Base-by-base conservation (phyloP, 2,888 invertebrate species). In the Melangyna quadrimaculata region DNA sequence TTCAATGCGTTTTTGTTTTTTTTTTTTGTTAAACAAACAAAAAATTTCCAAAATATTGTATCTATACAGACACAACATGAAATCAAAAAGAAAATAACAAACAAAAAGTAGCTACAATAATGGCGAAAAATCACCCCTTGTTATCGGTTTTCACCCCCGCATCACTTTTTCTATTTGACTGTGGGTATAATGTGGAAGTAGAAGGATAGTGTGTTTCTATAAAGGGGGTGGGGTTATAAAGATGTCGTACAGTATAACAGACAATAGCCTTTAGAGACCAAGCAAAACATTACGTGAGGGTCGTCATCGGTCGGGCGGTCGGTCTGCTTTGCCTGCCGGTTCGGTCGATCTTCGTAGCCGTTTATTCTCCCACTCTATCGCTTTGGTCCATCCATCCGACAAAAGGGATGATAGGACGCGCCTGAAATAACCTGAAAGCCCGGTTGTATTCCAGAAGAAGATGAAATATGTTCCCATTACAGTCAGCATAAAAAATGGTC, bases 41-140 rank as follows among this genome's bases (percentile, higher is more conserved):
- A 87, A 78, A 67, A 29, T 45, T 51, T 43, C 32, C 48, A 81
- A 59, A 69, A 86, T 51, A 63, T 63, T 53, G 43, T 57, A 71
- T 77, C 27, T 35, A 8, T n/a, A 37, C 5, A 35, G 59, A 45
- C 61, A 37, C 35, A 73, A 37, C 29, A 55, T 24, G 53, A 48
- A 67, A 55, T 14, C 51, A 63, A 29, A 57, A 55, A 67, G 45
- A 75, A 63, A 35, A 77, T 59, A 24, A 53, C 59, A 74, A 71
- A 79, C 75, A 81, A 81, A 90, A 90, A 90, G 90, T 88, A 90
- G 90, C 88, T 88, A 90, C 90, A 90, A 89, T 90, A 90, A 90
- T 90, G 90, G 90, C 90, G 90, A 89, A 90, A 90, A 90, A 89
- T 88, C 90, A 86, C 81, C 86, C 86, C 86, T 86, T 86, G 86